These are phyloP conservation scores for Beris chalybata DNA, from an alignment of 2,888 invertebrate genomes.

Conservation along the genomic window DNA sequence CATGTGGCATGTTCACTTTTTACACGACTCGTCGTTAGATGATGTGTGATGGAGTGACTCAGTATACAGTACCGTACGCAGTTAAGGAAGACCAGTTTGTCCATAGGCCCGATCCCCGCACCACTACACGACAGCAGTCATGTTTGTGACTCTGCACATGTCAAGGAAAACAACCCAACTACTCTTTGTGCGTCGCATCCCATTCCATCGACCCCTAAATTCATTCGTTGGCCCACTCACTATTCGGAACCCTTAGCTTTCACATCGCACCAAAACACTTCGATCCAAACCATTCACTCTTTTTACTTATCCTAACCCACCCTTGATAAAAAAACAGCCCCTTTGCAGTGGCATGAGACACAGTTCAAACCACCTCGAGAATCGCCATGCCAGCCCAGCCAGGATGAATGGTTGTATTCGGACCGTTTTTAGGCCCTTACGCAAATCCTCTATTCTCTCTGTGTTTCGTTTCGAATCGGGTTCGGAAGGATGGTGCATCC, in stretches of 20 bases:
- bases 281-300: slow-evolving; percentile 24
- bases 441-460: slow-evolving; percentile 27
- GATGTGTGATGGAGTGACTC: slow-evolving; percentile 11
- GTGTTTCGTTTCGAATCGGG: slow-evolving; percentile 18
- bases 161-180: slow-evolving; percentile 10
- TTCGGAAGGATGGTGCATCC: neutral
- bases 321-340: slow-evolving; percentile 22
- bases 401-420: neutral
- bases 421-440: slow-evolving; percentile 17
- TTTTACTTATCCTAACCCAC: slow-evolving; percentile 14
- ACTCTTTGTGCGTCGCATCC: slow-evolving; percentile 6
- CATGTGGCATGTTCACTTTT: slow-evolving; percentile 3
- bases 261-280: slow-evolving; percentile 12
- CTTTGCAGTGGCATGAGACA: slow-evolving; percentile 2
- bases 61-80: neutral
- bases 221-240: slow-evolving; percentile 4
- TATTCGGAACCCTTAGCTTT: neutral
- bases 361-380: neutral
- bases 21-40: slow-evolving; percentile 10
- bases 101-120: neutral
- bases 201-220: neutral
- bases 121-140: neutral
- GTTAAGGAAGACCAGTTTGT: neutral
- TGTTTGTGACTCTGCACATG: slow-evolving; percentile 5
- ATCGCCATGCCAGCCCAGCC: too few relatives aligned